Percentiles rank a stretch among this genome's conserved stretches.
These are phyloP conservation scores for Amorpha juglandis DNA, from an alignment of 2,888 invertebrate genomes.

Conservation along the genomic window DNA sequence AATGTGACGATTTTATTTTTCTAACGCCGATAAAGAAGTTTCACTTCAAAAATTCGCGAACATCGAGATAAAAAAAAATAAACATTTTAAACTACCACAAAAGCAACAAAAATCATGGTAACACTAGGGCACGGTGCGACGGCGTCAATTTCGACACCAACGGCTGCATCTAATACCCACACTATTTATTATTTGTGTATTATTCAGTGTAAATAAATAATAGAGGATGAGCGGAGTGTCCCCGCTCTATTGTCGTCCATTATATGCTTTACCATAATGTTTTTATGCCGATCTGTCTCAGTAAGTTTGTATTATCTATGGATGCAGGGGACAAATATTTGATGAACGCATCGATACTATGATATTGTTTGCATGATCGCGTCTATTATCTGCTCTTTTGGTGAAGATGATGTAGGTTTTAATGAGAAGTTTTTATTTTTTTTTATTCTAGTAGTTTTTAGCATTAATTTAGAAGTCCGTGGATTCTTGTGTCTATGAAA, in stretches of 20 bases:
- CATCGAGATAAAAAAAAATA: background rate
- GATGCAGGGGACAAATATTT: slow-evolving; percentile 76
- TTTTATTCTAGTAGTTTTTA: too few species aligned
- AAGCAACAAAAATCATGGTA: background rate
- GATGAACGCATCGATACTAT: slow-evolving; percentile 33
- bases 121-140: slow-evolving; percentile 24
- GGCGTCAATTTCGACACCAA: slow-evolving; percentile 78
- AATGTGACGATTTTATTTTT: too few species aligned
- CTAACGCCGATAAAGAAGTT: too few species aligned
- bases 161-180: slow-evolving; percentile 67
- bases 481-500: too few species aligned
- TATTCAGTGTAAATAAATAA: slow-evolving; percentile 78
- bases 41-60: too few species aligned
- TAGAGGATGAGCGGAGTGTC: slow-evolving; percentile 65
- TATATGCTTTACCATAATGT: slow-evolving; percentile 63
- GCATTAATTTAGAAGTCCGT: too few species aligned
- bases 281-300: slow-evolving; percentile 62
- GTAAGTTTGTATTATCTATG: slow-evolving; percentile 64
- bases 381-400: slow-evolving; percentile 10
- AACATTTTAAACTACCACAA: background rate
- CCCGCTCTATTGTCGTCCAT: slow-evolving; percentile 61
- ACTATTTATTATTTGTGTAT: slow-evolving; percentile 79
- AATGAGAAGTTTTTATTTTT: too few species aligned
- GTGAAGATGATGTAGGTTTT: background rate
- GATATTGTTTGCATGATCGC: slow-evolving; percentile 12